Base-by-base conservation (phyloP, 2,888 invertebrate species). In the Microctonus aethiopoides region DNA sequence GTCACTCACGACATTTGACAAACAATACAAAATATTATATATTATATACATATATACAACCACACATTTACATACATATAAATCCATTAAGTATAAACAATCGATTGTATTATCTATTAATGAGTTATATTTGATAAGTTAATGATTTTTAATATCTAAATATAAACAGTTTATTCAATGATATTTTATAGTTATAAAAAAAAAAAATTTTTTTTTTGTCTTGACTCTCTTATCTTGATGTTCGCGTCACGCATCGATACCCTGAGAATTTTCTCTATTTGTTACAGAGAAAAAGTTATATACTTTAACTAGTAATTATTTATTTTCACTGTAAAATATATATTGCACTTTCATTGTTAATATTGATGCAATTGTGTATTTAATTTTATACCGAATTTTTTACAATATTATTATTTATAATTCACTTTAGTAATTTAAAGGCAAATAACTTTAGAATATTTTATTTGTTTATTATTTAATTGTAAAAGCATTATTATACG, bases 1-100 rank as follows among this genome's bases (percentile, higher is more conserved):
- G 86, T 84, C 85, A 80, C 78, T 73, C 73, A 76, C 68, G 72
- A 71, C 65, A 71, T 77, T 77, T 78, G 76, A 70, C 75, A 73
- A 78, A 75, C 72, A 72, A 66, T 32, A 68, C 62, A 51, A 72
- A 57, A 52, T 51, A 54, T 41, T 70, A 68, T 29, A 68, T 67
- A 57, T 34, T 68, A 24, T 32, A 39, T 67, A 26, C 51, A 29
- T n/a, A n/a, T n/a, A n/a, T n/a, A n/a, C n/a, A n/a, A n/a, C n/a
- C n/a, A n/a, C n/a, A n/a, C n/a, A n/a, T n/a, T n/a, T n/a, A n/a
- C n/a, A n/a, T n/a, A n/a, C n/a, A n/a, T n/a, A n/a, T n/a, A n/a
- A n/a, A n/a, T n/a, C n/a, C n/a, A n/a, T n/a, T n/a, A n/a, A n/a
- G n/a, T n/a, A n/a, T n/a, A n/a, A n/a, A n/a, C n/a, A n/a, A n/a